Evolutionary conservation across 2,113 vertebrate species (phyloP), one percentile per base, ranked within the genome.

Genomic region (Ramphastos sulfuratus): DNA sequence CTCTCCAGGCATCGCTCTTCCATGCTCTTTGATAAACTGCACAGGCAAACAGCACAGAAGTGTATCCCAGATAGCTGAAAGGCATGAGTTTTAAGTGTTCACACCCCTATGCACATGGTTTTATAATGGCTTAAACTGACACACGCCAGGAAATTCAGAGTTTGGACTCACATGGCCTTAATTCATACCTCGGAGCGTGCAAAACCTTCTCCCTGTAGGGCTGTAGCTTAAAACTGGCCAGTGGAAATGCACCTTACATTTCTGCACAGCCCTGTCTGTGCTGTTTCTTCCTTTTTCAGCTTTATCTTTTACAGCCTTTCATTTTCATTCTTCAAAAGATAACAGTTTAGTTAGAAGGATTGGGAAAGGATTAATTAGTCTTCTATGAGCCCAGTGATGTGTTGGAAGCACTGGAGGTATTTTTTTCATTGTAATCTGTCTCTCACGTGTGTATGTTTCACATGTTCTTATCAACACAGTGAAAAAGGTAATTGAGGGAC

Each of bases 111-210:
- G 61, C 28, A 64, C 54, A 71, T 64, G 69, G 77, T 94, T 96
- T 87, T 67, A 90, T 85, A 83, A 83, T 66, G 67, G 58, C 28
- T 94, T 89, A 79, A 39, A 82, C 50, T 72, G 76, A 79, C 81
- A 85, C 3, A 9, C 89, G 79, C 85, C 80, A 75, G 83, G 72
- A 92, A 93, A 89, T 85, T 74, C 87, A 83, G 92, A 91, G 27
- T 67, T 90, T 30, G 25, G 77, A 55, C 65, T 92, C 77, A 86
- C 39, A 39, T 65, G 31, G 89, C 69, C 87, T 87, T 81, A 95
- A 82, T 90, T 90, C 75, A 58, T 94, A 86, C 60, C 80, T 97
- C 74, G 87, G 56, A 90, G 89, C 59, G 42, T 19, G 65, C 4
- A 66, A 89, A 66, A 50, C 72, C 52, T 85, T 92, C 28, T 82